Evolutionary conservation across 2,113 vertebrate species (phyloP).

Genomic region (Vicugna pacos): DNA sequence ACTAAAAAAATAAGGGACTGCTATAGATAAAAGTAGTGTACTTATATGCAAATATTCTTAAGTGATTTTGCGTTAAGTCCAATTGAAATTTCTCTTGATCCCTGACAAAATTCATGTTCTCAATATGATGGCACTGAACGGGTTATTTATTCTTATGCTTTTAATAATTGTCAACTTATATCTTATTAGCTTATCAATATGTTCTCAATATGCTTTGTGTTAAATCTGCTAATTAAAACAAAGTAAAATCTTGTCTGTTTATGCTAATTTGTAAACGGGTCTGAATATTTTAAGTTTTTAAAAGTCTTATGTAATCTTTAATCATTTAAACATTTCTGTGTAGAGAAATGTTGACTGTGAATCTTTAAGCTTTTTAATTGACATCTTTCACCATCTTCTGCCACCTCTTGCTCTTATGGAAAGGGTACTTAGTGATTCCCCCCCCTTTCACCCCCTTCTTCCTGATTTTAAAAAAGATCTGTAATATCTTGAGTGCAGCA

Average conservation of each 20-base stretch:
- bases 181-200: not conserved
- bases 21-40: constrained; percentile 31
- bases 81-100: constrained; percentile 30
- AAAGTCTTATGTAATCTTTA: not conserved
- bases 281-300: constrained; percentile 16
- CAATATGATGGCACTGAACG: not conserved
- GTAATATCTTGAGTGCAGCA: not conserved
- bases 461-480: not conserved
- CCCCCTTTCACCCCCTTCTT: too few relatives aligned
- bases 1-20: not conserved
- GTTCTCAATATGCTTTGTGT: not conserved
- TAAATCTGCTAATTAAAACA: constrained; percentile 54
- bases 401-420: not conserved
- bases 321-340: not conserved
- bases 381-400: constrained; percentile 11
- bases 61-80: constrained; percentile 46
- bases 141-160: constrained; percentile 5
- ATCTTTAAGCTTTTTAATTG: not conserved
- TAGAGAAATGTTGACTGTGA: not conserved
- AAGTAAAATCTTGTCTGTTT: not conserved
- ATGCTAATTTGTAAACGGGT: not conserved
- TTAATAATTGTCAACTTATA: not conserved
- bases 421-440: constrained; percentile 6
- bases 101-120: constrained; percentile 36
- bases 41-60: constrained; percentile 43